Percentiles rank a stretch among this genome's conserved stretches.
phyloP scores from a whole-genome alignment of 2,888 invertebrate species.

The Rhagonycha fulva region DNA sequence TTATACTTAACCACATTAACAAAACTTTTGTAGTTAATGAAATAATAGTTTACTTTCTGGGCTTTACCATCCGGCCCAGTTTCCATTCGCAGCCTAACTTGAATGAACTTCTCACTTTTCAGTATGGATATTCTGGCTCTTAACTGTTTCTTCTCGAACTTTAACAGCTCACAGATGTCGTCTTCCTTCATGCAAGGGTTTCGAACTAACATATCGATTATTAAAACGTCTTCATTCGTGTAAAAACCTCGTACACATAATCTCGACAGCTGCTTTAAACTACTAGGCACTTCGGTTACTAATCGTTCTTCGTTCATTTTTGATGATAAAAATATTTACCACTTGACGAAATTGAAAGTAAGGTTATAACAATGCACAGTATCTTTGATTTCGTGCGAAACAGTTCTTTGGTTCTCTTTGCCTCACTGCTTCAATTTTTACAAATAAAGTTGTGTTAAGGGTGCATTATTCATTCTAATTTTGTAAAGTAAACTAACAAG shows the following conservation, averaged over 20 bases:
- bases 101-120: constrained; percentile 91
- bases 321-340: not conserved
- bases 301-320: constrained; percentile 70
- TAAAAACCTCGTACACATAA: constrained; percentile 93
- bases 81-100: constrained; percentile 91
- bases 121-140: constrained; percentile 84
- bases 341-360: not conserved
- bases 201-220: constrained; percentile 93
- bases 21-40: constrained; percentile 95
- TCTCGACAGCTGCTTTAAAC: constrained; percentile 88
- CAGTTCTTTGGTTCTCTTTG: too few species aligned
- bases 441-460: not conserved
- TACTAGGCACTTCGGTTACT: constrained; percentile 91
- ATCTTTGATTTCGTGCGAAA: not conserved
- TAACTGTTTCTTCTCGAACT: constrained; percentile 93
- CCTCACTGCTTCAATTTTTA: not conserved
- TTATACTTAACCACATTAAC: constrained; percentile 98
- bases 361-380: not conserved
- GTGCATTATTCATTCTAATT: not conserved
- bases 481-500: too few species aligned
- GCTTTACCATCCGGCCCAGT: constrained; percentile 93
- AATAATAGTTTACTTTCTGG: constrained; percentile 95
- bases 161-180: constrained; percentile 86
- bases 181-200: constrained; percentile 95
- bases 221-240: constrained; percentile 89